Conservation (phyloP, 2,797 vertebrate genomes). For the Pteropus rufus region DNA sequence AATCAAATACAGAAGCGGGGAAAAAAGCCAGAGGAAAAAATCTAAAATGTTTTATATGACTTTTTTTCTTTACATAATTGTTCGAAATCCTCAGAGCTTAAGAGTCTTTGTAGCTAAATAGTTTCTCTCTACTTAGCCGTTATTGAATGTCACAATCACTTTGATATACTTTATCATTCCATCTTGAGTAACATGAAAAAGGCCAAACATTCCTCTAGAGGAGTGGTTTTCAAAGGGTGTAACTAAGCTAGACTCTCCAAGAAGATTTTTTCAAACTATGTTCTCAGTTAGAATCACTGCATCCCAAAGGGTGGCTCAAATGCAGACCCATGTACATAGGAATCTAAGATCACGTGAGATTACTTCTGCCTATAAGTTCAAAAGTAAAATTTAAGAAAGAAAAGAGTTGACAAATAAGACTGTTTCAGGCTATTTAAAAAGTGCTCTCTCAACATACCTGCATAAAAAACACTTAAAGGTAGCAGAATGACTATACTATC, state of each 20-base stretch:
- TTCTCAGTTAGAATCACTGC: conserved; percentile 18
- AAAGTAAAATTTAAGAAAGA: neutral
- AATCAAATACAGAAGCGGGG: neutral
- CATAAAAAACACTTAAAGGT: neutral
- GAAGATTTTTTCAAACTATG: conserved; percentile 9
- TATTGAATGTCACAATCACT: conserved; percentile 38
- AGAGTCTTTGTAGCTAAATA: conserved; percentile 11
- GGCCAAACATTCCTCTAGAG: neutral
- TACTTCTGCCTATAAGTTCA: neutral
- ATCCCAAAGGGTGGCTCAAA: neutral
- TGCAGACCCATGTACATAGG: neutral
- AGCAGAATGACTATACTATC: neutral
- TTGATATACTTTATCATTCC: conserved; percentile 18
- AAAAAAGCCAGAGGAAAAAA: conserved; percentile 21
- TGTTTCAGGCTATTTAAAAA: conserved; percentile 20
- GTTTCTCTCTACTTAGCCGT: neutral
- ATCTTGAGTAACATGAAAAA: neutral
- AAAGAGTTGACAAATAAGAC: conserved; percentile 30
- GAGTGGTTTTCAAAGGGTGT: neutral
- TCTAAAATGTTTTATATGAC: neutral
- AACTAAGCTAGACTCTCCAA: neutral
- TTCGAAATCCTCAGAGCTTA: neutral
- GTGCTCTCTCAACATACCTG: neutral
- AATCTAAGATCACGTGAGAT: neutral
- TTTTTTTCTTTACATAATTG: conserved; percentile 34